Conservation (phyloP, 2,113 vertebrate species). For the Myrmecobius fasciatus region DNA sequence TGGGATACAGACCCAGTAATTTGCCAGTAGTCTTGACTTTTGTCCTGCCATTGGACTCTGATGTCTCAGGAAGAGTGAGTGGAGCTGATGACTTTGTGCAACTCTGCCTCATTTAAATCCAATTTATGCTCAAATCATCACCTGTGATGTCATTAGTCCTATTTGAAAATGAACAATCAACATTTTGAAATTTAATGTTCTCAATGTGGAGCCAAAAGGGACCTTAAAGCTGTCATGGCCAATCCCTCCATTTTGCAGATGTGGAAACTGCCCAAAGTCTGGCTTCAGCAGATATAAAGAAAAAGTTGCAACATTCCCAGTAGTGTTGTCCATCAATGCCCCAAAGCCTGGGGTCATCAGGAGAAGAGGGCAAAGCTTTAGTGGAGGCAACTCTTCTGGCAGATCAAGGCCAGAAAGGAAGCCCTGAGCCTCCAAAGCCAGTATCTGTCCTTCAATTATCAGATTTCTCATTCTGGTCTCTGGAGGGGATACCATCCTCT, state of each 20-base stretch:
- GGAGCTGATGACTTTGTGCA: too few species aligned
- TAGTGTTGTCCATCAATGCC: not conserved
- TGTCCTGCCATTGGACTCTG: too few species aligned
- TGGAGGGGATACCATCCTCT: not conserved
- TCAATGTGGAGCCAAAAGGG: not conserved
- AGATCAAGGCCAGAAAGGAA: not conserved
- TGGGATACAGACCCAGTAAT: too few species aligned
- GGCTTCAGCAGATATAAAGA: not conserved
- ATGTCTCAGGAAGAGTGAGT: too few species aligned
- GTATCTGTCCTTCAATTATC: not conserved
- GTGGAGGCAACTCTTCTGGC: not conserved
- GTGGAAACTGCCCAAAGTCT: not conserved
- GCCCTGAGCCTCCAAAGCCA: not conserved
- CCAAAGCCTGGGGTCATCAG: not conserved
- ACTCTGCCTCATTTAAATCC: too few species aligned
- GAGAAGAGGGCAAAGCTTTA: not conserved
- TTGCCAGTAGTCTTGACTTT: too few species aligned
- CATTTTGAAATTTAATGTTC: not conserved
- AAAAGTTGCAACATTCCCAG: not conserved
- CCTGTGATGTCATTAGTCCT: too few species aligned
- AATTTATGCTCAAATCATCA: too few species aligned
- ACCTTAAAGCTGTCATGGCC: not conserved
- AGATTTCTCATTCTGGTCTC: not conserved
- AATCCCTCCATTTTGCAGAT: not conserved
- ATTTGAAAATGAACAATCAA: not conserved